Evolutionary conservation across 2,797 vertebrate genomes (phyloP).

Genomic region (Percopsis omiscomaycus): DNA sequence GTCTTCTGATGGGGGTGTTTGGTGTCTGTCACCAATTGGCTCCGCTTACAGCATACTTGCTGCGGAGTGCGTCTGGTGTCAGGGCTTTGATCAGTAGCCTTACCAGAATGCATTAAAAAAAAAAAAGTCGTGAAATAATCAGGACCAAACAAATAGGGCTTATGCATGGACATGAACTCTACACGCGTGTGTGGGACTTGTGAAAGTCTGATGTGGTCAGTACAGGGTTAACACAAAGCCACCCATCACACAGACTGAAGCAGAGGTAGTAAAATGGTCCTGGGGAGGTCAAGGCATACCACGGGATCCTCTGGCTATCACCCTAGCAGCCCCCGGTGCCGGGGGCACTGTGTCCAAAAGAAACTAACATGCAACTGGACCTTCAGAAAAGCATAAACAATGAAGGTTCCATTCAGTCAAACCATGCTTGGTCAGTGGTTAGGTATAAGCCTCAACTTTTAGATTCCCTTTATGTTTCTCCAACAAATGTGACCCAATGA

Average conservation of each 20-base stretch:
- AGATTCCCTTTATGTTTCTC: slow-evolving; percentile 42
- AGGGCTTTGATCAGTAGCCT: slow-evolving; percentile 72
- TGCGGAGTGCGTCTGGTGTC: slow-evolving; percentile 71
- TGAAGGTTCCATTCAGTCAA: slow-evolving; percentile 45
- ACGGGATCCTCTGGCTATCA: slow-evolving; percentile 64
- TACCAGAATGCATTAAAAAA: slow-evolving; percentile 46
- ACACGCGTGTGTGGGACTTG: too few species aligned
- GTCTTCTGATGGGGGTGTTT: slow-evolving; percentile 69
- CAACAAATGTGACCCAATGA: slow-evolving; percentile 36
- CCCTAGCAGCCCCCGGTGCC: slow-evolving; percentile 59
- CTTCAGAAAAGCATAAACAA: slow-evolving; percentile 61
- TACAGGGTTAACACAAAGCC: slow-evolving; percentile 62
- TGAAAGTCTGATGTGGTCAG: slow-evolving; percentile 38
- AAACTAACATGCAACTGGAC: slow-evolving; percentile 52
- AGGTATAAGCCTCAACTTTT: slow-evolving; percentile 30
- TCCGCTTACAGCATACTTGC: slow-evolving; percentile 70
- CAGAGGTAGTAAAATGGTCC: slow-evolving; percentile 64
- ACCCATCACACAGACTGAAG: slow-evolving; percentile 53
- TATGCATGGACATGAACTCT: not conserved
- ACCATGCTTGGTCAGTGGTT: slow-evolving; percentile 42
- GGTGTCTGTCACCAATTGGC: slow-evolving; percentile 75
- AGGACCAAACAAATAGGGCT: slow-evolving; percentile 14
- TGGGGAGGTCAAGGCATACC: slow-evolving; percentile 73
- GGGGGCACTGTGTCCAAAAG: slow-evolving; percentile 49
- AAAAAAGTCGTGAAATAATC: slow-evolving; percentile 29